Base-by-base conservation (phyloP, 1,140 invertebrate genomes). In the Tetranychus cinnabarinus region DNA sequence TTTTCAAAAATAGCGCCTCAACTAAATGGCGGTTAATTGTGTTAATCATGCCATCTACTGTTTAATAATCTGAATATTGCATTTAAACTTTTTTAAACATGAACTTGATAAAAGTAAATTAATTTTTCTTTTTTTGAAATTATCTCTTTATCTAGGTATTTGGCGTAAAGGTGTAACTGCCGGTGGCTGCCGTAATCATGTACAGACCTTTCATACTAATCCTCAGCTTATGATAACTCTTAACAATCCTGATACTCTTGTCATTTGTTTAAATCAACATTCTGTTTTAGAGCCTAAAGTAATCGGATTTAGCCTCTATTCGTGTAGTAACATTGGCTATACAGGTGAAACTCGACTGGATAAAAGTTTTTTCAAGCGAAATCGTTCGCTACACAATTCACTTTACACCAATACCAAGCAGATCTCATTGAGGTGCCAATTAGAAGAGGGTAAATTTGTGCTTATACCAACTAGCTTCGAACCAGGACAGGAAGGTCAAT, bases 131-230 rank as follows among this genome's bases (percentile, higher is more conserved):
- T 15, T 15, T 15, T 46, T 47, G 46, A 47, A 12, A 12, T 15
- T n/a, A 47, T n/a, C 23, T 47, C 2, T 15, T 57, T 57, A 13
- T 45, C 2, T n/a, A 39, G 66, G 60, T 54, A 71, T 47, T 60
- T 92, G 88, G 88, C 82, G 84, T 67, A 78, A 80, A 66, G 88
- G 88, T 1, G 86, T 91, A 1, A 84, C 86, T 0, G 87, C 88
- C 3, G 88, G 88, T 35, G 88, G 88, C 33, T 92, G 88, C 72
- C 76, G 87, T 67, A 91, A 92, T 73, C 85, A 88, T 72, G 31
- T 74, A 84, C 85, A 91, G 70, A 89, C 87, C 31, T 91, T 92
- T 72, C 88, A 92, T 70, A 88, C 90, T 67, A 92, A 92, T 72
- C 88, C 88, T 4, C 88, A 91, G 74, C 75, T 91, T 35, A 81